phyloP scores from a whole-genome alignment of 2,888 invertebrate species.

The Calliopum simillimum region DNA sequence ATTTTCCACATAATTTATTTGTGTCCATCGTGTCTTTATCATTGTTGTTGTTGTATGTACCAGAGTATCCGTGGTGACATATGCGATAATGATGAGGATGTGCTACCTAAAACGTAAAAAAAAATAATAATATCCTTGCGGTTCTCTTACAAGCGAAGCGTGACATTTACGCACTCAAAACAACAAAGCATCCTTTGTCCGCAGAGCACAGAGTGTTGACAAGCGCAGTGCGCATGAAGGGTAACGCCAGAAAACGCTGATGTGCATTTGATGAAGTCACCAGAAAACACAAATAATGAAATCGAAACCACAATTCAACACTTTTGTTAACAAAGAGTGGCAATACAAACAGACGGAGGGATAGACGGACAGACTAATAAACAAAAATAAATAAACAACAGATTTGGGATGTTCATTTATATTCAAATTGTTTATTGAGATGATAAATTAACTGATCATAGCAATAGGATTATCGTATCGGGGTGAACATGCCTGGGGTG shows the following conservation, averaged over 20 bases:
- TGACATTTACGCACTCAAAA: no score
- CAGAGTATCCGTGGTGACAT: neutral
- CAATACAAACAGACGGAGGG: neutral
- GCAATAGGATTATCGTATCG: no score
- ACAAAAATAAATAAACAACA: no score
- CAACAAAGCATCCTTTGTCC: no score
- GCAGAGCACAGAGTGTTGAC: no score
- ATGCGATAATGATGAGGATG: constrained; percentile 32
- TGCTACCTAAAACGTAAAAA: neutral
- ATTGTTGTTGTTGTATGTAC: neutral
- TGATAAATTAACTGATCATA: no score
- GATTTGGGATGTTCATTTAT: no score
- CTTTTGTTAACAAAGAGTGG: constrained; percentile 22
- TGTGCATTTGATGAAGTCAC: constrained; percentile 23
- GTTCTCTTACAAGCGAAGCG: no score
- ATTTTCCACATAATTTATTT: constrained; percentile 33
- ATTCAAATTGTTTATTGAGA: no score
- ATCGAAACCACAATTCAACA: constrained; percentile 28
- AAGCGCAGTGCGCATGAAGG: neutral
- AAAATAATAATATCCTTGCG: no score
- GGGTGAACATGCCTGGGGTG: no score
- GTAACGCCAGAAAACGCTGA: neutral
- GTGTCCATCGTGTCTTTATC: constrained; percentile 2
- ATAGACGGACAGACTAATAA: neutral
- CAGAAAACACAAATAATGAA: constrained; percentile 5